Evolutionary conservation across 2,113 vertebrate species (phyloP).

Genomic region (Cynopterus brachyotis): DNA sequence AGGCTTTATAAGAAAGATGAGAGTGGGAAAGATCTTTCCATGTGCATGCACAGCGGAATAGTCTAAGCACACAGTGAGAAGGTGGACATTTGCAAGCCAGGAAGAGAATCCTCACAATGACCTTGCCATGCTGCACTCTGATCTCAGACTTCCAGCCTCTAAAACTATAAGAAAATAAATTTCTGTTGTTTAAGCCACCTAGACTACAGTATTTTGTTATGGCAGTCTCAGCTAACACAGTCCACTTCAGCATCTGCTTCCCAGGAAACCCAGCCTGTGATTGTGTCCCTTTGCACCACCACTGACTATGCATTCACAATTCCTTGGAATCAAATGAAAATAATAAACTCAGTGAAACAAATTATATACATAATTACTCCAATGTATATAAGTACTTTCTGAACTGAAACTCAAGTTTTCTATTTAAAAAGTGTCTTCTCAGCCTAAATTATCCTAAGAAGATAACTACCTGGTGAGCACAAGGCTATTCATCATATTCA

Average conservation of each 20-base stretch:
- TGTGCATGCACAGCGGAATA: not conserved
- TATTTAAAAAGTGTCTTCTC: conserved; percentile 30
- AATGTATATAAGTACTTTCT: not conserved
- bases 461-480: not conserved
- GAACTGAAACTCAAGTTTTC: not conserved
- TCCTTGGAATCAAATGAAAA: not conserved
- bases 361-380: not conserved
- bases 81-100: not conserved
- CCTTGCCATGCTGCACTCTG: not conserved
- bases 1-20: not conserved
- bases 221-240: not conserved
- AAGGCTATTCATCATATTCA: conserved; percentile 55
- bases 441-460: conserved; percentile 19
- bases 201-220: not conserved
- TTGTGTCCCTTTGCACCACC: not conserved
- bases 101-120: not conserved
- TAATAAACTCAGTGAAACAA: not conserved
- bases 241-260: not conserved
- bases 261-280: not conserved
- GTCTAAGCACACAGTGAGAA: not conserved
- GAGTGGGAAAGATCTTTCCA: not conserved
- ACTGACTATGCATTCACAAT: not conserved
- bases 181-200: not conserved
- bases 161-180: not conserved
- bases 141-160: not conserved